These are phyloP conservation scores for Theropithecus gelada DNA, from an alignment of 2,113 vertebrate genomes.

Conservation along the genomic window DNA sequence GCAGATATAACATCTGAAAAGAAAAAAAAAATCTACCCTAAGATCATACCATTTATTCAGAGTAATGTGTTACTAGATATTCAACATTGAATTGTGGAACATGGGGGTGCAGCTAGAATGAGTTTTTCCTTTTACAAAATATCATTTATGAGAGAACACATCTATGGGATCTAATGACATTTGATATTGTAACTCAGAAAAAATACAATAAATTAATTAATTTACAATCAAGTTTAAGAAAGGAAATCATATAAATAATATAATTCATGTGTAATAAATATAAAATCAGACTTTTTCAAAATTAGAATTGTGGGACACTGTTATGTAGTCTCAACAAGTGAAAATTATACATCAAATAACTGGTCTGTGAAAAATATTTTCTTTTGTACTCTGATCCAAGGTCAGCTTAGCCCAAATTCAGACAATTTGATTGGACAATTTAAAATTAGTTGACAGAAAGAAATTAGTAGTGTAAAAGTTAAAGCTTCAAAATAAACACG, in stretches of 20 bases:
- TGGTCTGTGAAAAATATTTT: background rate
- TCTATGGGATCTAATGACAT: constrained; percentile 24
- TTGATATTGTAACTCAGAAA: background rate
- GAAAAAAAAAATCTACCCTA: background rate
- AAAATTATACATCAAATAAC: background rate
- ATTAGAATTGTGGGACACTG: background rate
- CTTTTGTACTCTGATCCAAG: background rate
- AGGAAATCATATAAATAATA: background rate
- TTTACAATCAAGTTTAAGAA: constrained; percentile 42
- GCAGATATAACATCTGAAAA: background rate
- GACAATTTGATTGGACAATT: background rate
- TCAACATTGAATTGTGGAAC: background rate
- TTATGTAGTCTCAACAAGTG: background rate
- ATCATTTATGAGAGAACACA: background rate
- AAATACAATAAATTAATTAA: constrained; percentile 33
- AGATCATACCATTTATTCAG: background rate
- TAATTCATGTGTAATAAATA: background rate
- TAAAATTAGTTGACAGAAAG: constrained; percentile 24
- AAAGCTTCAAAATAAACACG: background rate
- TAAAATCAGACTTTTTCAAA: constrained; percentile 17
- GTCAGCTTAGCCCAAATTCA: background rate
- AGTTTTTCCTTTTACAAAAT: constrained; percentile 43
- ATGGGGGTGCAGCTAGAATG: background rate
- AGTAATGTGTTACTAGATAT: background rate
- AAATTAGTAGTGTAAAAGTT: background rate